A percentile compares a stretch with the other conserved stretches of the same genome.
Conservation (phyloP, 2,113 vertebrate species). For the Chloropsis cyanopogon region DNA sequence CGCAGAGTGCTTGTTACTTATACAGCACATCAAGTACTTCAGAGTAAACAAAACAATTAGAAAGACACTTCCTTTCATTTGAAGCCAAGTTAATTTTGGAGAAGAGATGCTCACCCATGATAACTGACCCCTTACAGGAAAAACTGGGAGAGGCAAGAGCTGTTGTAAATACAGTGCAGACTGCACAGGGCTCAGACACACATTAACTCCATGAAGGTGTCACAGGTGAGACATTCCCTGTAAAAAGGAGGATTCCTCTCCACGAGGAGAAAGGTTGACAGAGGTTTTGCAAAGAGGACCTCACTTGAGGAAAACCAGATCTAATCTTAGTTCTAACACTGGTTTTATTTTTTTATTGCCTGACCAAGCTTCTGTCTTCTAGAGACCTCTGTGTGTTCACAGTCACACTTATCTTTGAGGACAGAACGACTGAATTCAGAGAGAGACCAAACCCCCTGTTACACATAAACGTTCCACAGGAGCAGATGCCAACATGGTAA, state of each 20-base stretch:
- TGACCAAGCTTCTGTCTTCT: not conserved
- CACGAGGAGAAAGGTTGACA: not conserved
- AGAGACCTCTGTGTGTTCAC: not conserved
- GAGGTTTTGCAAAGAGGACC: not conserved
- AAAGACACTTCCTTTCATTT: constrained; percentile 22
- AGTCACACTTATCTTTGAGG: not conserved
- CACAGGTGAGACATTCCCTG: not conserved
- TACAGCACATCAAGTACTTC: not conserved
- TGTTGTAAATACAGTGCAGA: not conserved
- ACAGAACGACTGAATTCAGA: not conserved
- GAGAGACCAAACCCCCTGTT: not conserved
- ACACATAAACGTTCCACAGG: not conserved
- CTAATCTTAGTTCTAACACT: not conserved
- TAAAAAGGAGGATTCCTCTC: not conserved
- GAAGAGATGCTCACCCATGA: constrained; percentile 35
- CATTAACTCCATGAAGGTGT: not conserved
- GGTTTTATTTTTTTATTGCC: not conserved
- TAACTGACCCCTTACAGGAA: constrained; percentile 25
- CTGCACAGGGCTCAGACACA: not conserved
- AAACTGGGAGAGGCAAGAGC: not conserved
- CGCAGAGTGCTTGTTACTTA: not conserved
- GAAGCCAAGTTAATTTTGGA: constrained; percentile 51
- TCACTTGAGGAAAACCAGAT: not conserved
- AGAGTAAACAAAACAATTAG: constrained; percentile 53
- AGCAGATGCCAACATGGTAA: rapidly evolving